Percentiles rank a stretch among this genome's conserved stretches.
Evolutionary conservation across 2,888 invertebrate species (phyloP).

Genomic region (Cerastis leucographa): DNA sequence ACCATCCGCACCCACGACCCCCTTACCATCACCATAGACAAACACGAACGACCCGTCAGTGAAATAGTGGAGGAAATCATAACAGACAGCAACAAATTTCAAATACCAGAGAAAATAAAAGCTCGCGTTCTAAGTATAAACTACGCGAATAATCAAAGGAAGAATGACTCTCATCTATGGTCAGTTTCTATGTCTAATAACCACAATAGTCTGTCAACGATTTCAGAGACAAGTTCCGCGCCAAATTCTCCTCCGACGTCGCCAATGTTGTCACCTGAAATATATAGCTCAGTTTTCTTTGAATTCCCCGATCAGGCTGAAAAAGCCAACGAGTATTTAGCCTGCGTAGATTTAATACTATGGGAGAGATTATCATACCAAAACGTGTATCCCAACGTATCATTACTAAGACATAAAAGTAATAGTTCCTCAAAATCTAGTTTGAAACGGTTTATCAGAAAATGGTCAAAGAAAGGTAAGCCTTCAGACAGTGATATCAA

Average conservation of each 20-base stretch:
- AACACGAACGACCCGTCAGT: constrained; percentile 73
- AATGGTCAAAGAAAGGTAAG: constrained; percentile 77
- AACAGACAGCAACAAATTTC: constrained; percentile 75
- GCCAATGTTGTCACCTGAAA: constrained; percentile 78
- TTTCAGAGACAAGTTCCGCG: constrained; percentile 81
- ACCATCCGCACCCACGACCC: constrained; percentile 65
- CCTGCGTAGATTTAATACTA: constrained; percentile 85
- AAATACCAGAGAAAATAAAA: constrained; percentile 80
- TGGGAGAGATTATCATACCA: constrained; percentile 84
- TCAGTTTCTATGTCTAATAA: constrained; percentile 72
- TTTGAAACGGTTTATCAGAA: constrained; percentile 77
- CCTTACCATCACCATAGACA: constrained; percentile 58
- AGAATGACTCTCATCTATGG: constrained; percentile 85
- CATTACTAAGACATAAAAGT: constrained; percentile 76
- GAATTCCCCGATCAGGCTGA: constrained; percentile 79
- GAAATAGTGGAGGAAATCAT: constrained; percentile 83
- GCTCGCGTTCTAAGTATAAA: constrained; percentile 74
- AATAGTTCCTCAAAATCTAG: constrained; percentile 78
- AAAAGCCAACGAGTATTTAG: constrained; percentile 74
- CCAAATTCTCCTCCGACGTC: constrained; percentile 70
- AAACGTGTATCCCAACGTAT: constrained; percentile 82
- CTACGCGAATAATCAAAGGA: constrained; percentile 69
- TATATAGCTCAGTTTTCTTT: constrained; percentile 86
- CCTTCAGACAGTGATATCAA: constrained; percentile 73
- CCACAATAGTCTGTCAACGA: constrained; percentile 79